Evolutionary conservation across 1,140 invertebrate species (phyloP).

Genomic region (Drosophila pseudoobscura): DNA sequence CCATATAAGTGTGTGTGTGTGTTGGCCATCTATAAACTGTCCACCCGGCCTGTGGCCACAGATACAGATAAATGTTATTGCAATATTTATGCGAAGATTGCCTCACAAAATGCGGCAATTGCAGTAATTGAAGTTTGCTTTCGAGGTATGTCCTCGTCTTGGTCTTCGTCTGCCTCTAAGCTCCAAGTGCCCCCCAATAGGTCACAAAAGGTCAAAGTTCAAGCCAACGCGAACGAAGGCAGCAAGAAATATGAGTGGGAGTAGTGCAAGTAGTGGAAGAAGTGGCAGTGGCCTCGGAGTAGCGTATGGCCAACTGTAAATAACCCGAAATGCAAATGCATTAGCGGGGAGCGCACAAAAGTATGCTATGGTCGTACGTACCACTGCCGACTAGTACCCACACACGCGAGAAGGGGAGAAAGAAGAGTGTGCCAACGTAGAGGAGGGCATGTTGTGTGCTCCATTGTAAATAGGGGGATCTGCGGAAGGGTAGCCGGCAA

Average conservation of each 20-base stretch:
- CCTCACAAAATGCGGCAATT: conserved; percentile 26
- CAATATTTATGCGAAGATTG: conserved; percentile 43
- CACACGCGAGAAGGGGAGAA: background rate
- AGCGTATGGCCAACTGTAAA: conserved; percentile 48
- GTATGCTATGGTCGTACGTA: conserved; percentile 41
- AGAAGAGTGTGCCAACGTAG: conserved; percentile 1
- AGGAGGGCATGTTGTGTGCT: conserved; percentile 28
- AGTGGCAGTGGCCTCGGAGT: background rate
- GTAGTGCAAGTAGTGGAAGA: too few relatives aligned
- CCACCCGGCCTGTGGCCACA: conserved; percentile 37
- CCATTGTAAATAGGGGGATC: too few relatives aligned
- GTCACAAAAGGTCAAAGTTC: conserved; percentile 54
- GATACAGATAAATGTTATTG: conserved; percentile 41
- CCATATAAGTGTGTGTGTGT: conserved; percentile 14
- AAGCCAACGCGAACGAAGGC: conserved; percentile 16
- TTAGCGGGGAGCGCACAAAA: conserved; percentile 59
- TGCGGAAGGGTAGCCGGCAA: conserved; percentile 10
- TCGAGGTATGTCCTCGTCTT: conserved; percentile 13
- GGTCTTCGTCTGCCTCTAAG: conserved; percentile 11
- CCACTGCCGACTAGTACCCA: background rate
- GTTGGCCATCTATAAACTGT: conserved; percentile 36
- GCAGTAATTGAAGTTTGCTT: conserved; percentile 29
- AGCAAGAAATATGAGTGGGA: conserved; percentile 2
- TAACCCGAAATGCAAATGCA: conserved; percentile 71
- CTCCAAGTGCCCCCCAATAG: background rate